Evolutionary conservation across 2,888 invertebrate genomes (phyloP).

Genomic region (Drosophila infuscata): DNA sequence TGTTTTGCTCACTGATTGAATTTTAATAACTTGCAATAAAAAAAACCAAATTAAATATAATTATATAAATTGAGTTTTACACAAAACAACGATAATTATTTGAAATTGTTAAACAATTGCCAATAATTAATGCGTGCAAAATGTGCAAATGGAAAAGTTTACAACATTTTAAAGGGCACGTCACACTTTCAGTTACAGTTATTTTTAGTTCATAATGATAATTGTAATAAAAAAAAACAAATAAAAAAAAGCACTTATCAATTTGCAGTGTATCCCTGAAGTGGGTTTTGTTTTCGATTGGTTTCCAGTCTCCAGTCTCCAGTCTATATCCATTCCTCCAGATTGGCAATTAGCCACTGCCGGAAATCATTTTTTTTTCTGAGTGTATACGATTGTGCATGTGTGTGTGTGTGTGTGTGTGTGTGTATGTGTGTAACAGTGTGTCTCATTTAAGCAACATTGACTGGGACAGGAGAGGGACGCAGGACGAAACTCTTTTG

Average conservation of each 20-base stretch:
- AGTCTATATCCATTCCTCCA: background rate
- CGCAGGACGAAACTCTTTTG: constrained; percentile 52
- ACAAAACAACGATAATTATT: background rate
- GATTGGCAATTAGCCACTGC: background rate
- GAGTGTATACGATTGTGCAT: background rate
- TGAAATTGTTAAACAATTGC: background rate
- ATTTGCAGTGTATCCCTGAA: background rate
- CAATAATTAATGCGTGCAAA: constrained; percentile 10
- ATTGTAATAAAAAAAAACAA: constrained; percentile 35
- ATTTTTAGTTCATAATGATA: constrained; percentile 3
- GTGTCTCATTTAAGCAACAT: constrained; percentile 63
- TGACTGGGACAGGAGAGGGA: constrained; percentile 14
- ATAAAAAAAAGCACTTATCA: background rate
- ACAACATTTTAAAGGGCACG: background rate
- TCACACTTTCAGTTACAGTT: background rate
- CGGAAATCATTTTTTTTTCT: background rate
- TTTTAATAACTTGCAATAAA: background rate
- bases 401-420: constrained; percentile 15
- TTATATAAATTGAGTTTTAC: background rate
- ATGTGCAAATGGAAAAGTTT: background rate
- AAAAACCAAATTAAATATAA: background rate
- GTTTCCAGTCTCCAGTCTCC: background rate
- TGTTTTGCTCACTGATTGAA: background rate
- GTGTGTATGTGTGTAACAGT: background rate
- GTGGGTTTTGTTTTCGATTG: background rate